phyloP scores from a whole-genome alignment of 1,140 invertebrate species.

The Diorhabda elongata region DNA sequence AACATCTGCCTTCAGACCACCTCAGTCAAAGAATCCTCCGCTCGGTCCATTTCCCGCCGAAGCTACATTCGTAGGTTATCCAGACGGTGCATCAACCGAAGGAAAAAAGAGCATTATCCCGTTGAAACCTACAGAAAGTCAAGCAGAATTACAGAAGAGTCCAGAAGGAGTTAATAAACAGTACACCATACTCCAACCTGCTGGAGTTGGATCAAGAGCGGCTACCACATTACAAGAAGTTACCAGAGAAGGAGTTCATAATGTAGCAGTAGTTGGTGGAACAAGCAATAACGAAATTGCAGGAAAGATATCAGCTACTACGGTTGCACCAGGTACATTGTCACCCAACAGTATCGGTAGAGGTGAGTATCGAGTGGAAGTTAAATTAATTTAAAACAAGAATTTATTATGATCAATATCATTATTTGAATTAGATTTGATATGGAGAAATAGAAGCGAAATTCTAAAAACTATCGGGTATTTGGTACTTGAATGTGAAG shows the following conservation, averaged over 20 bases:
- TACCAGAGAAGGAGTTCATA: constrained; percentile 60
- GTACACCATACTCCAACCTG: constrained; percentile 79
- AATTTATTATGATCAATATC: too few species aligned
- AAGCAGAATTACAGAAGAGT: constrained; percentile 40
- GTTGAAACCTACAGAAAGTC: constrained; percentile 28
- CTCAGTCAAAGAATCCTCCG: constrained; percentile 48
- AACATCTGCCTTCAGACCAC: constrained; percentile 71
- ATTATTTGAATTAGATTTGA: too few species aligned
- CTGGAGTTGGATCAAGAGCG: constrained; percentile 68
- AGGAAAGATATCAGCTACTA: constrained; percentile 42
- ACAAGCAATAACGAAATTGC: constrained; percentile 23
- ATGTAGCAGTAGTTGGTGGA: constrained; percentile 52
- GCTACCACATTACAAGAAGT: constrained; percentile 75
- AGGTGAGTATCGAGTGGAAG: constrained; percentile 58
- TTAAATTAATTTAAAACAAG: too few species aligned
- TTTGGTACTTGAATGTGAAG: too few species aligned
- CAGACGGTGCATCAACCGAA: constrained; percentile 45
- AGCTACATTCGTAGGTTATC: constrained; percentile 62
- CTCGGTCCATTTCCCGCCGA: constrained; percentile 60
- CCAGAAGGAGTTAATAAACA: constrained; percentile 58
- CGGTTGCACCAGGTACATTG: constrained; percentile 49
- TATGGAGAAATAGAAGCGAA: too few species aligned
- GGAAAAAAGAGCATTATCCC: constrained; percentile 45
- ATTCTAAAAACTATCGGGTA: too few species aligned
- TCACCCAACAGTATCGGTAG: constrained; percentile 69